Base-by-base conservation (phyloP, 2,888 invertebrate species). In the Hemithea aestivaria region DNA sequence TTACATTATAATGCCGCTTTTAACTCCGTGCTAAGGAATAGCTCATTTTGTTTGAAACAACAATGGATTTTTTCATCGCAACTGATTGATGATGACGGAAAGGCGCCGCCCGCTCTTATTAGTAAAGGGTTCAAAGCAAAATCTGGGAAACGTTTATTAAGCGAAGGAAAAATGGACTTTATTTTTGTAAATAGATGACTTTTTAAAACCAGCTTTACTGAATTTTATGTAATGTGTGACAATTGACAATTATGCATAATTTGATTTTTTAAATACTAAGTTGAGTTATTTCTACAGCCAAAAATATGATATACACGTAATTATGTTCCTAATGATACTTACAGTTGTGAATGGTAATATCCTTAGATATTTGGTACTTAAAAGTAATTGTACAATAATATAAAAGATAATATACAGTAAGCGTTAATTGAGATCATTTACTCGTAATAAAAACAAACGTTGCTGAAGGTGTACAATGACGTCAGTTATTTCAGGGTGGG, bases 11-110 rank as follows among this genome's bases (percentile, higher is more conserved):
- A 66, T 62, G 59, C 61, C 51, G 70, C 71, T 73, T 73, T 76
- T 73, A 72, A 72, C 69, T 64, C 59, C 45, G 45, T 42, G 56
- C 53, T 51, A 48, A 51, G 45, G 56, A 63, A 59, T 53, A 61
- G 51, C 54, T 62, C 53, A 66, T 67, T 68, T 68, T 73, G 73
- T 74, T 71, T 64, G 60, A 50, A 54, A 55, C 55, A 66, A 74
- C 72, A 73, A 76, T 71, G 53, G 64, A 48, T 55, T 56, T 70
- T 63, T 69, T 66, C 51, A 61, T 55, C 53, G 43, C 48, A 47
- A 35, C 58, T 73, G 71, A 73, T 72, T 73, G 70, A 73, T 71
- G 68, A 57, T 56, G 58, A 62, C 56, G 53, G 56, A 68, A 51
- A 51, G 58, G 50, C 51, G 40, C 8, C 31, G 40, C 48, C 35